These are phyloP conservation scores for Otolemur crassicaudatus DNA, from an alignment of 2,797 vertebrate genomes.

Conservation along the genomic window DNA sequence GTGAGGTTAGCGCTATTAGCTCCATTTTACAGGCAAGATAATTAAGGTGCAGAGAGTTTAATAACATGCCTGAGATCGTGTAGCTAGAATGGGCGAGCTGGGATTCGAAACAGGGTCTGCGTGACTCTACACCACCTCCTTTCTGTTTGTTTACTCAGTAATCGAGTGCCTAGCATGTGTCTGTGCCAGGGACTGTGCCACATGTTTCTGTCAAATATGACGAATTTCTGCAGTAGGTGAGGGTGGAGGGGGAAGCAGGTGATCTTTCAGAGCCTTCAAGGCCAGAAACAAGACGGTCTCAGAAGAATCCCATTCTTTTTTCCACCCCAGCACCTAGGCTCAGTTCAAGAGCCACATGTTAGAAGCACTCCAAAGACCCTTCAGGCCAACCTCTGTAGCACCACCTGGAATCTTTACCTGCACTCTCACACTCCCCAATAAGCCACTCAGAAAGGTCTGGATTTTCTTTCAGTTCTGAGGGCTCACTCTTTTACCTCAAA, in stretches of 20 bases:
- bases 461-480: background rate
- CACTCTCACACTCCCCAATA: background rate
- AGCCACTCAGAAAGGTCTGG: background rate
- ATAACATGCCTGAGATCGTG: background rate
- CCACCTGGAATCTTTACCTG: background rate
- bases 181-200: background rate
- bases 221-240: background rate
- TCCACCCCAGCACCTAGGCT: background rate
- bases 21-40: constrained; percentile 46
- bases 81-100: background rate
- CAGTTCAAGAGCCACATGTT: background rate
- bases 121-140: background rate
- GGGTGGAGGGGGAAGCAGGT: background rate
- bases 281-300: background rate
- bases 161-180: background rate
- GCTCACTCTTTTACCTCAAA: background rate
- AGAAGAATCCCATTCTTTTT: background rate
- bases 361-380: background rate
- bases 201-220: background rate
- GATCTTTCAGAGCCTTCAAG: background rate
- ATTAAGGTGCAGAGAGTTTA: background rate
- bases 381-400: background rate
- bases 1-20: background rate
- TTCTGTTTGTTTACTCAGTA: background rate
- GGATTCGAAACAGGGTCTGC: background rate